A percentile compares a stretch with the other conserved stretches of the same genome.
Conservation (phyloP, 2,797 vertebrate species). For the Parambassis ranga region DNA sequence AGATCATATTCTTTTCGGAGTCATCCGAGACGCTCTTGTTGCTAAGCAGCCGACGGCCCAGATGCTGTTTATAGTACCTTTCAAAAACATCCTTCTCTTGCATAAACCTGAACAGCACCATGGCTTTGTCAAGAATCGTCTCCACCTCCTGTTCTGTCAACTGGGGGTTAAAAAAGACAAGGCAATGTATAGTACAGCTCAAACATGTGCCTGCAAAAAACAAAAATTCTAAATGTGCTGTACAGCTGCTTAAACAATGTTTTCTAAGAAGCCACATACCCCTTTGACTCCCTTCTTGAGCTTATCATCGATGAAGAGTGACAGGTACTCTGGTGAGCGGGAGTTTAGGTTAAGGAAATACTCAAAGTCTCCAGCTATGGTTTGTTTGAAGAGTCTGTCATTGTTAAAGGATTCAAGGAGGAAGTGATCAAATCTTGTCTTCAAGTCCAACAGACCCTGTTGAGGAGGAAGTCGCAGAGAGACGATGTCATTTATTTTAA, state of each 20-base stretch:
- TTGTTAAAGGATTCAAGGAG: conserved; percentile 97
- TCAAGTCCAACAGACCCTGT: conserved; percentile 95
- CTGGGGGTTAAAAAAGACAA: conserved; percentile 68
- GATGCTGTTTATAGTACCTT: conserved; percentile 95
- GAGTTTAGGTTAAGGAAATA: conserved; percentile 99
- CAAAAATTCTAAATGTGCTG: too few relatives aligned
- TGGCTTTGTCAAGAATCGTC: conserved; percentile 97
- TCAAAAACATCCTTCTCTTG: conserved; percentile 99
- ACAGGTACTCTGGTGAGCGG: conserved; percentile 98
- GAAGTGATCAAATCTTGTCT: conserved; percentile 95
- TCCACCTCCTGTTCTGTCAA: conserved; percentile 98
- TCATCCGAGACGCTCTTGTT: conserved; percentile 97
- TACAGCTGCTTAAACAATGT: too few relatives aligned
- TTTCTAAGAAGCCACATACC: conserved; percentile 81
- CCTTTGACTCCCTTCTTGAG: conserved; percentile 98
- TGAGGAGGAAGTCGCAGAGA: not conserved
- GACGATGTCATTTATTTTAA: not conserved
- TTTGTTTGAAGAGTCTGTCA: conserved; percentile 96
- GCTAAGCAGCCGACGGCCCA: conserved; percentile 93
- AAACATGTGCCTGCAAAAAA: not conserved
- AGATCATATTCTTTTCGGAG: conserved; percentile 98
- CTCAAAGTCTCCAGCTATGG: conserved; percentile 97
- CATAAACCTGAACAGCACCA: conserved; percentile 98
- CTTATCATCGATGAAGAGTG: conserved; percentile 99
- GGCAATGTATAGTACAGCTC: not conserved